These are phyloP conservation scores for Eolophus roseicapilla DNA, from an alignment of 2,113 vertebrate species.

Conservation along the genomic window DNA sequence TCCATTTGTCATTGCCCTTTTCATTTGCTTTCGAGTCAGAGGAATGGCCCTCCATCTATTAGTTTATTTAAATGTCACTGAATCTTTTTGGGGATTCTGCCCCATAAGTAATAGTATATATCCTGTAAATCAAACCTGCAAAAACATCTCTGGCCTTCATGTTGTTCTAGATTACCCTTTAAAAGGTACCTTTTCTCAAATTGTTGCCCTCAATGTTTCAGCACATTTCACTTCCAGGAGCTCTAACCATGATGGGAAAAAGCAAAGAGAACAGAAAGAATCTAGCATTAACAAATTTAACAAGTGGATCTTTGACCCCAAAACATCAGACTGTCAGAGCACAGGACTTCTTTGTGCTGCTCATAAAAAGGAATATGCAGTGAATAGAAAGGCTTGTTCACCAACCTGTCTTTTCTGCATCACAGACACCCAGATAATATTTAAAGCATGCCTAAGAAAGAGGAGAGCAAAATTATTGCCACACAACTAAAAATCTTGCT, in stretches of 20 bases:
- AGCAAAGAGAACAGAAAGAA: neutral
- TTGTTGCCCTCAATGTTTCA: neutral
- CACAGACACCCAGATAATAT: neutral
- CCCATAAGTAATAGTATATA: neutral
- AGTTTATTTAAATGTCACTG: slow-evolving; percentile 41
- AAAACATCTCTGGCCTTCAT: neutral
- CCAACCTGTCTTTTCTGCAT: neutral
- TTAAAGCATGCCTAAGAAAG: neutral
- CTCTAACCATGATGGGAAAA: neutral
- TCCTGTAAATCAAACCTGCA: neutral
- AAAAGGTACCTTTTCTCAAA: neutral
- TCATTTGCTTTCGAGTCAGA: slow-evolving; percentile 2
- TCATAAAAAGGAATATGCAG: neutral
- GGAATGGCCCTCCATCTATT: neutral
- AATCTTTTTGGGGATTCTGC: neutral
- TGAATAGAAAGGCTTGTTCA: neutral
- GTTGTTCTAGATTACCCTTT: neutral
- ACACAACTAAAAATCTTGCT: neutral
- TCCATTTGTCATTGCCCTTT: slow-evolving; percentile 12
- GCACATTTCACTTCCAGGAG: neutral
- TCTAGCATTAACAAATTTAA: neutral
- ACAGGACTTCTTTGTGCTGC: neutral
- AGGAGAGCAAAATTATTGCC: neutral
- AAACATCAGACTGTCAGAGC: neutral
- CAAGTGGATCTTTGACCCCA: neutral